Evolutionary conservation across 2,113 vertebrate species (phyloP), one percentile per base, ranked within the genome.

Genomic region (zebrafish (Danio rerio)): DNA sequence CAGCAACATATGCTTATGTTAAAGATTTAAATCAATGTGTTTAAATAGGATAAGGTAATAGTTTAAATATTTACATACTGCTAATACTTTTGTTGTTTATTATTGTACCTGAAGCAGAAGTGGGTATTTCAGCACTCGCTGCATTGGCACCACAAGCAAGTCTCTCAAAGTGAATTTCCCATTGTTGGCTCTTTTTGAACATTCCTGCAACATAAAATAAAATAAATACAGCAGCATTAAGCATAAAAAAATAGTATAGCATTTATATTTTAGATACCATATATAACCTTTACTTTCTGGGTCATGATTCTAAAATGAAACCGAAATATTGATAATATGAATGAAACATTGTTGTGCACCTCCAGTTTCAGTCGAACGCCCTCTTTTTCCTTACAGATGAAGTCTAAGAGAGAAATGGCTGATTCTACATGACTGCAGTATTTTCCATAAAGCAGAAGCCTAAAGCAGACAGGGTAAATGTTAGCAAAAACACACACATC

Each of bases 61-160:
- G 1, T 31, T 31, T 31, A 31, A 31, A 31, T 31, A 31, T 31
- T 31, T 63, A 63, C 7, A 15, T 63, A 63, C 13, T 42, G 45
- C 3, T 49, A 70, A 70, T 50, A 20, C 6, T 12, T 4, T 75
- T n/a, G 47, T 2, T 73, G 43, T 50, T 49, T 61, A 11, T 76
- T 52, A 61, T 20, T 31, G 58, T 92, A 99, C 98, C 96, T 99
- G 98, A 31, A 99, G 93, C 40, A 99, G 94, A 13, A 99, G 94
- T 61, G 96, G 98, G 61, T 99, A 99, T 85, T 99, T 99, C 20
- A 99, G 87, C 18, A 99, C 97, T 81, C 98, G 93, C 86, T 99
- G 98, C 97, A 99, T 99, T 0, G 98, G 98, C 82, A 99, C 98
- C 42, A 99, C 97, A 15, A 99, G 92, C 45, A 99, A 94, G 89